Percentiles rank a stretch among this genome's conserved stretches.
Conservation (phyloP, 2,797 vertebrate genomes). For the Ctenopoma kingsleyae region DNA sequence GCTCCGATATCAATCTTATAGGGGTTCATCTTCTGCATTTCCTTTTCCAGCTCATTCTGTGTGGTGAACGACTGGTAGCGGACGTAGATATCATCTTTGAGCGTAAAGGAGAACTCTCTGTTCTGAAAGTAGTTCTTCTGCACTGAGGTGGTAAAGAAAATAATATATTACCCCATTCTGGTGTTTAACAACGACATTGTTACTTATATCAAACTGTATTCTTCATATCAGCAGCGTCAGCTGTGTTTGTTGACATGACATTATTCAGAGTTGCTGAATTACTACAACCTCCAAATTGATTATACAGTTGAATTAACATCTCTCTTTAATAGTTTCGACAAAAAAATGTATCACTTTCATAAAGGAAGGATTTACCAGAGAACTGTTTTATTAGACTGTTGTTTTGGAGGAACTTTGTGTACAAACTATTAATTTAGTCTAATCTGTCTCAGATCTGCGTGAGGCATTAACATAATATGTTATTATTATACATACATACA, state of each 20-base stretch:
- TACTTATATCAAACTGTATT: neutral
- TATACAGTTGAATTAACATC: too few relatives aligned
- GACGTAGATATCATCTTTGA: slow-evolving; percentile 95
- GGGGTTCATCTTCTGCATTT: slow-evolving; percentile 94
- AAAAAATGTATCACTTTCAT: neutral
- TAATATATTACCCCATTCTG: neutral
- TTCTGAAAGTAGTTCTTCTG: slow-evolving; percentile 94
- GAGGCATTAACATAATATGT: too few relatives aligned
- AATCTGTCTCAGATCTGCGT: too few relatives aligned
- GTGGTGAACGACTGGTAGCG: slow-evolving; percentile 94
- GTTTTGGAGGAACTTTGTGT: too few relatives aligned
- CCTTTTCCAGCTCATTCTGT: slow-evolving; percentile 93
- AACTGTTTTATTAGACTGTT: too few relatives aligned
- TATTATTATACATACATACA: too few relatives aligned
- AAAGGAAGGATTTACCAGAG: too few relatives aligned
- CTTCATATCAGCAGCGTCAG: neutral
- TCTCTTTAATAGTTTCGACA: too few relatives aligned
- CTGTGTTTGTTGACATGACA: neutral
- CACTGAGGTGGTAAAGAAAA: slow-evolving; percentile 74
- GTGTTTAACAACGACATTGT: neutral
- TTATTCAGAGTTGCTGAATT: neutral
- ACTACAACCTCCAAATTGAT: too few relatives aligned
- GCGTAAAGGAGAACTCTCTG: slow-evolving; percentile 96
- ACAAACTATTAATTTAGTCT: too few relatives aligned
- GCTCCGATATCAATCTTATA: slow-evolving; percentile 97